Evolutionary conservation across 2,113 vertebrate genomes (phyloP), one percentile per base, ranked within the genome.

Genomic region (Cyphomyrus plagiostoma): DNA sequence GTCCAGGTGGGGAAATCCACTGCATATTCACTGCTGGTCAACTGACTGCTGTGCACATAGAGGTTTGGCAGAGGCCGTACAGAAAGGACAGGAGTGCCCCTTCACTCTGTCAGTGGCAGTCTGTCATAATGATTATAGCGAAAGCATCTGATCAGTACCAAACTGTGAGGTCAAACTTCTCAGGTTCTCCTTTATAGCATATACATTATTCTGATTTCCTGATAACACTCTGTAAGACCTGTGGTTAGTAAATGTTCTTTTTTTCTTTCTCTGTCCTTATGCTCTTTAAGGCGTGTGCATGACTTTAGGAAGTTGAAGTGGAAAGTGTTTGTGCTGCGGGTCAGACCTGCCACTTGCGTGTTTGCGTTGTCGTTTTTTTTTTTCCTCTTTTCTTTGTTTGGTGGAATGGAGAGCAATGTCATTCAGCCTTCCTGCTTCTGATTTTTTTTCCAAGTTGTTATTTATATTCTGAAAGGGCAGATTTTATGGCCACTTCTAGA

Each of bases 301-400:
- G 90, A 88, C 91, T 93, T 89, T 91, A 92, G 83, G 87, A 90
- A 88, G 83, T 89, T 86, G 39, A 49, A 94, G 91, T 94, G 94
- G 94, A 95, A 96, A 95, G 92, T 58, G 30, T 21, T 70, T 15
- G 45, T 91, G 91, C 48, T 92, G 90, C 91, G 91, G 80, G 92
- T 89, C 90, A 88, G 35, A 35, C 91, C 88, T 90, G 91, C 92
- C 89, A 89, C 74, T 90, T 88, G 50, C 91, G 88, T 80, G 89
- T 94, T 95, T 95, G 93, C 93, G 93, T 91, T 91, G 92, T 90
- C 87, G 86, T 92, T 91, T 90, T 90, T 93, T 92, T 93, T 93
- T 91, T 91, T 94, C 92, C 92, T 93, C 92, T 91, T 48, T 91
- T 92, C 15, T 77, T 17, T 6, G 70, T 77, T 39, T 80, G 35